A percentile compares a stretch with the other conserved stretches of the same genome.
phyloP scores from a whole-genome alignment of 2,113 vertebrate genomes.

The Saimiri boliviensis region DNA sequence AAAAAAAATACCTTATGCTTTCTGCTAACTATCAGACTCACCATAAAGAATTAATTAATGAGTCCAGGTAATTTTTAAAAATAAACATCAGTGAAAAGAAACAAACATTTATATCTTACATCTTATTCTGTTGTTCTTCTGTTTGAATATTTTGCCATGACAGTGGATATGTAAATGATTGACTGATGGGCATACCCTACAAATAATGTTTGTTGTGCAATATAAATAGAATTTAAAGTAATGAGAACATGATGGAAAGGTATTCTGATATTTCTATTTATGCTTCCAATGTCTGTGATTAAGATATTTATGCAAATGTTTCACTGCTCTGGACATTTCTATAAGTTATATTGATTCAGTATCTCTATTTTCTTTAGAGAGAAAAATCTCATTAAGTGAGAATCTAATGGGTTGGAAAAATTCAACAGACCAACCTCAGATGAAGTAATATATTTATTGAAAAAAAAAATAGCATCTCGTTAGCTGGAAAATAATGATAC shows the following conservation, averaged over 20 bases:
- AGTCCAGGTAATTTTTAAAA: not conserved
- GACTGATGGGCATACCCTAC: not conserved
- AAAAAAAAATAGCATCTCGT: not conserved
- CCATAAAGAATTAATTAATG: not conserved
- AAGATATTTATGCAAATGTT: conserved; percentile 42
- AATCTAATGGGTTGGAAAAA: conserved; percentile 43
- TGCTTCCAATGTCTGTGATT: conserved; percentile 26
- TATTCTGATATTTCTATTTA: not conserved
- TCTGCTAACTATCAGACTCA: not conserved
- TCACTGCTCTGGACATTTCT: conserved; percentile 13
- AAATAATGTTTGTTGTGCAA: conserved; percentile 28
- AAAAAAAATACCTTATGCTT: not conserved
- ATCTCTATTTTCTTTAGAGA: conserved; percentile 49
- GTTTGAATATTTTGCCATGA: conserved; percentile 19
- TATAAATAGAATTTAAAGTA: conserved; percentile 40
- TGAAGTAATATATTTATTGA: conserved; percentile 36
- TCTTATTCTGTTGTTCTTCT: conserved; percentile 33
- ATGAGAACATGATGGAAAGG: not conserved
- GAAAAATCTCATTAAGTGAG: conserved; percentile 40
- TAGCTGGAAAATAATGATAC: conserved; percentile 28
- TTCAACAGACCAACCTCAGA: not conserved
- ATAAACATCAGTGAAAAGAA: conserved; percentile 2
- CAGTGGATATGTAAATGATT: not conserved
- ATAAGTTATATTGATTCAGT: conserved; percentile 41
- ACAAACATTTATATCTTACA: conserved; percentile 13